Conservation (phyloP, 2,888 invertebrate genomes). For the Epirrhoe alternata region DNA sequence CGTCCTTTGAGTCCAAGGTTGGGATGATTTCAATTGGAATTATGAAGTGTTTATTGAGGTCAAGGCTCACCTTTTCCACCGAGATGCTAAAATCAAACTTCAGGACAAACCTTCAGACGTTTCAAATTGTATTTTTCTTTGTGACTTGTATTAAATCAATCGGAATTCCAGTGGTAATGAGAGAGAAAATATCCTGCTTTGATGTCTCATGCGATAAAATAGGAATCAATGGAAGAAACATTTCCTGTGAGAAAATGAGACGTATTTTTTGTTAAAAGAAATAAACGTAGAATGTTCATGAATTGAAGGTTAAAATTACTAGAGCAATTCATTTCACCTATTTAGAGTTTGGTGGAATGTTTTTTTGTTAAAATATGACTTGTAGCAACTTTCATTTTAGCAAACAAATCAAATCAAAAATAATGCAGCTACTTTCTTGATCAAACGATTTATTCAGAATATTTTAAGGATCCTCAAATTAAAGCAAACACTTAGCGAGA, state of each 20-base stretch:
- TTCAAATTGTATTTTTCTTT: slow-evolving; percentile 54
- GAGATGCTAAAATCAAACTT: slow-evolving; percentile 44
- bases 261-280: slow-evolving; percentile 5
- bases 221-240: slow-evolving; percentile 50
- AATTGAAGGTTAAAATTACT: background rate
- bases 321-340: background rate
- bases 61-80: slow-evolving; percentile 30
- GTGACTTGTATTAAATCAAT: slow-evolving; percentile 58
- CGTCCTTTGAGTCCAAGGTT: slow-evolving; percentile 21
- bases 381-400: too few relatives aligned
- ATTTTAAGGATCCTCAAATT: slow-evolving; percentile 41
- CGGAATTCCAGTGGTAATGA: slow-evolving; percentile 59
- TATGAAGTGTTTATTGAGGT: slow-evolving; percentile 37
- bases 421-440: background rate
- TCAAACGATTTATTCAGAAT: slow-evolving; percentile 28
- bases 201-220: slow-evolving; percentile 48
- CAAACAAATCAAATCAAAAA: too few relatives aligned
- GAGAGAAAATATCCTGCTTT: slow-evolving; percentile 48
- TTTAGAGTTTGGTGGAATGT: too few relatives aligned
- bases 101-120: slow-evolving; percentile 38
- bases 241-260: slow-evolving; percentile 41
- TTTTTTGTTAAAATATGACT: too few relatives aligned
- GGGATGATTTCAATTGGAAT: slow-evolving; percentile 29
- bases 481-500: slow-evolving; percentile 46
- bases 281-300: background rate